These are phyloP conservation scores for Myotis brandtii DNA, from an alignment of 2,113 vertebrate species.

Conservation along the genomic window DNA sequence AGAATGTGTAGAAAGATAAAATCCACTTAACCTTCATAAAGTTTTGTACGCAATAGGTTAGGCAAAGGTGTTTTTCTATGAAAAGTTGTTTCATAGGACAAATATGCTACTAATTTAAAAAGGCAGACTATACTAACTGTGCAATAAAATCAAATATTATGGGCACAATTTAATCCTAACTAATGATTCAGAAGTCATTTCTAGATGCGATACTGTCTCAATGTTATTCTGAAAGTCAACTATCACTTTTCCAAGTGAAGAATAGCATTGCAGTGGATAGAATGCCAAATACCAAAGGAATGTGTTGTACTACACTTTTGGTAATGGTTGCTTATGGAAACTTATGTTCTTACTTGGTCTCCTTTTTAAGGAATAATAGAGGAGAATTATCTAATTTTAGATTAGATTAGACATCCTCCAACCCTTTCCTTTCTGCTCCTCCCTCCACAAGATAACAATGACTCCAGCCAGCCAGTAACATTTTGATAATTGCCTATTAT, in stretches of 20 bases:
- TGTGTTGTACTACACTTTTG: background rate
- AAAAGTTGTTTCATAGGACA: background rate
- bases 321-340: background rate
- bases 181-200: background rate
- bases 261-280: background rate
- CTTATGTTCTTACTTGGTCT: background rate
- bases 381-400: background rate
- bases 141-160: background rate
- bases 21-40: background rate
- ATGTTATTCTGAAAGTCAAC: background rate
- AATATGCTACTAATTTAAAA: conserved; percentile 24
- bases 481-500: background rate
- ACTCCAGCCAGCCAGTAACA: background rate
- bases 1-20: background rate
- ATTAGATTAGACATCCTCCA: conserved; percentile 15
- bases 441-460: background rate
- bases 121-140: background rate
- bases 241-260: background rate
- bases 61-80: background rate
- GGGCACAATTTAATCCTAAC: background rate
- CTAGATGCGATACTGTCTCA: background rate
- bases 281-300: background rate
- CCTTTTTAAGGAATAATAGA: background rate
- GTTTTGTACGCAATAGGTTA: background rate
- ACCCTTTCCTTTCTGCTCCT: background rate